Evolutionary conservation across 2,888 invertebrate species (phyloP).

Genomic region (Dusona sp.): DNA sequence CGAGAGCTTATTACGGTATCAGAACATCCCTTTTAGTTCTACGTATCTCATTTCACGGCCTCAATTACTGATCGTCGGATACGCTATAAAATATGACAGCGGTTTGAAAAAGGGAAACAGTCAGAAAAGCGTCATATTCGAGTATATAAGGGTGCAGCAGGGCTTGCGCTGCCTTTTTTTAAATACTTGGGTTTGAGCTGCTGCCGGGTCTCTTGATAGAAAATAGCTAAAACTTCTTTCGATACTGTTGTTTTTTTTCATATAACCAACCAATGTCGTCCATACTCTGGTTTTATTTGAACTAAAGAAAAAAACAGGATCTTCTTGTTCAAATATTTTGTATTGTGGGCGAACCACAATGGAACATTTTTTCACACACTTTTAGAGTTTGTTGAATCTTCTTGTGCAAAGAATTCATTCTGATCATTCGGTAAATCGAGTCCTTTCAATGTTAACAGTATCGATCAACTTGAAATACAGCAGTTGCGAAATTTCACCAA

Average conservation of each 20-base stretch:
- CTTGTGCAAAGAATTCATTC: background rate
- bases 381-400: background rate
- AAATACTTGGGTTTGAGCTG: no score
- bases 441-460: no score
- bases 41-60: conserved; percentile 1
- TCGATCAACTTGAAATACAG: background rate
- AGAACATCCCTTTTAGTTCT: conserved; percentile 13
- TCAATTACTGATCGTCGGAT: conserved; percentile 11
- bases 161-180: no score
- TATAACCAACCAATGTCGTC: conserved; percentile 4
- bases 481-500: background rate
- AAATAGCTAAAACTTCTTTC: conserved; percentile 23
- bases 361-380: no score
- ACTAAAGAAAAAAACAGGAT: background rate
- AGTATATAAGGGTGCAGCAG: no score
- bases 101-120: no score
- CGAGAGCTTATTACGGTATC: conserved; percentile 54
- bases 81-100: background rate
- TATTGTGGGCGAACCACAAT: background rate
- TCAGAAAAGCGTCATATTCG: no score
- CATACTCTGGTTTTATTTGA: background rate
- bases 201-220: no score
- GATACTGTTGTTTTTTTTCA: background rate
- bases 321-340: background rate
- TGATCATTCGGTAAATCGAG: no score